phyloP scores from a whole-genome alignment of 2,113 vertebrate genomes.

The Prochilodus magdalenae region DNA sequence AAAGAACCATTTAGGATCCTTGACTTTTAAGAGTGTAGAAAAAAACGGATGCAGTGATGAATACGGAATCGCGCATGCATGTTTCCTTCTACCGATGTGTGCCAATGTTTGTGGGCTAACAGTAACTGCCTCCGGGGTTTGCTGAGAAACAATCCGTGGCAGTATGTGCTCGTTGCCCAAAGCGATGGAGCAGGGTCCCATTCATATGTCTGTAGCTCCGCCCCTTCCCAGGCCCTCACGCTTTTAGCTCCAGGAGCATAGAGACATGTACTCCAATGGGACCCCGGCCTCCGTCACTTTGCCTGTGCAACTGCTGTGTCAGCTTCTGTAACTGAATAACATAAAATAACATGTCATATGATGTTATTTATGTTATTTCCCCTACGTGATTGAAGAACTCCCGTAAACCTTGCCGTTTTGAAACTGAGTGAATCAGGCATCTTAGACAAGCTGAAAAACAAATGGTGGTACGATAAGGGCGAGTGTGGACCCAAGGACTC shows the following conservation, averaged over 20 bases:
- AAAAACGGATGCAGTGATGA: constrained; percentile 4
- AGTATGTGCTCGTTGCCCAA: constrained; percentile 96
- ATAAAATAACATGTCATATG: constrained; percentile 99
- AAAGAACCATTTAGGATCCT: not conserved
- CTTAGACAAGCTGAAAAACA: constrained; percentile 99
- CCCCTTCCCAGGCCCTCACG: constrained; percentile 42
- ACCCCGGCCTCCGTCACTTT: constrained; percentile 93
- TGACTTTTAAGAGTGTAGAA: not conserved
- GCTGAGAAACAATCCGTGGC: constrained; percentile 83
- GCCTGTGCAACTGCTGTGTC: constrained; percentile 92
- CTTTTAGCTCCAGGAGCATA: constrained; percentile 77
- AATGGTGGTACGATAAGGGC: constrained; percentile 99
- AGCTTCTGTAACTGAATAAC: constrained; percentile 98
- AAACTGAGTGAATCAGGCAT: constrained; percentile 99
- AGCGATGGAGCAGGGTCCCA: constrained; percentile 94
- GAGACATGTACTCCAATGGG: constrained; percentile 87
- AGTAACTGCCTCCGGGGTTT: constrained; percentile 84
- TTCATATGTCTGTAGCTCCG: constrained; percentile 84
- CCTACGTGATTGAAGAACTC: constrained; percentile 93
- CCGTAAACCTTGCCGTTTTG: constrained; percentile 99
- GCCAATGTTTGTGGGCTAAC: constrained; percentile 91
- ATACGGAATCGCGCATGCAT: not conserved
- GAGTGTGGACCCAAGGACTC: constrained; percentile 99
- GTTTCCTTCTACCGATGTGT: not conserved
- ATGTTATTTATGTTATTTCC: constrained; percentile 99